A percentile compares a stretch with the other conserved stretches of the same genome.
phyloP scores from a whole-genome alignment of 2,888 invertebrate species.

The Spilarctia lutea region DNA sequence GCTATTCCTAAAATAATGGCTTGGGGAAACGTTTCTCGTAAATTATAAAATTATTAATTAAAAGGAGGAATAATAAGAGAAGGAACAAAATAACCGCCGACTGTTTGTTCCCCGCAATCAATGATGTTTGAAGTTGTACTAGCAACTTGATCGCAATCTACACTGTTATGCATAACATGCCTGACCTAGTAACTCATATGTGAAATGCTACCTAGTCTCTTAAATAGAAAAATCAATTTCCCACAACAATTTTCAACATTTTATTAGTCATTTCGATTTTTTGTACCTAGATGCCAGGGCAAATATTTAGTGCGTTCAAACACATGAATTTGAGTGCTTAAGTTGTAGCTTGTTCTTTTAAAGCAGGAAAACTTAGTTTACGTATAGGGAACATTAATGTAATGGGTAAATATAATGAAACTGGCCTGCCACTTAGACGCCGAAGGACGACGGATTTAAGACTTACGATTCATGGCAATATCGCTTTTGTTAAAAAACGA shows the following conservation, averaged over 20 bases:
- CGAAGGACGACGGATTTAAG: not conserved
- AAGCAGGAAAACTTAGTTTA: not conserved
- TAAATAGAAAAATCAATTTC: not conserved
- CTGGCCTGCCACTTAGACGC: not conserved
- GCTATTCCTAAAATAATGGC: constrained; percentile 33
- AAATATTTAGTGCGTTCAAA: not conserved
- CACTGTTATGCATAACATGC: constrained; percentile 26
- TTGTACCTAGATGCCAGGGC: not conserved
- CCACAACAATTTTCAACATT: not conserved
- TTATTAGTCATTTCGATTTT: not conserved
- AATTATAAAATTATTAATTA: constrained; percentile 30
- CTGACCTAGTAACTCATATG: constrained; percentile 32
- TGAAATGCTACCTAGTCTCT: not conserved
- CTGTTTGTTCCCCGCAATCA: not conserved
- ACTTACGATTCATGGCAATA: not conserved
- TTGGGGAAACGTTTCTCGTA: constrained; percentile 24
- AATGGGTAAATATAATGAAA: not conserved
- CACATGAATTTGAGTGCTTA: not conserved
- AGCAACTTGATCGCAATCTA: constrained; percentile 16
- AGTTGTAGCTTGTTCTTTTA: not conserved
- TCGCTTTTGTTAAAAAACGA: not conserved
- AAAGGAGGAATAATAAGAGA: not conserved
- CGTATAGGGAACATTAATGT: not conserved
- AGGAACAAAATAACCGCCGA: not conserved
- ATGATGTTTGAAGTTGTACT: constrained; percentile 10